Base-by-base conservation (phyloP, 2,888 invertebrate species). In the Beris morrisii region DNA sequence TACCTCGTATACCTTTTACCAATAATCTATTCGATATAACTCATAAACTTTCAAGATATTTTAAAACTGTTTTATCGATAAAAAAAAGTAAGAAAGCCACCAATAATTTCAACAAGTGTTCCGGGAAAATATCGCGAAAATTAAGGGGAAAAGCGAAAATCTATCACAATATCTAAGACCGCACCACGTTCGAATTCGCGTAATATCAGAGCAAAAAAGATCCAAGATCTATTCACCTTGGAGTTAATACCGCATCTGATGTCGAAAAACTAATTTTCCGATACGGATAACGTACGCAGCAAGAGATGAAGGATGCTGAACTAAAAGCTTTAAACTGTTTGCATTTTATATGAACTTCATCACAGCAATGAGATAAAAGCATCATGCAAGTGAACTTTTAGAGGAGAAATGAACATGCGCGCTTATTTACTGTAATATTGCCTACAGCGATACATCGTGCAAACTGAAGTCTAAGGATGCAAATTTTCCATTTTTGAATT, bases 91-190 rank as follows among this genome's bases (percentile, higher is more conserved):
- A 46, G 15, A 30, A 31, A 64, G 12, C 44, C 64, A 54, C 38
- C 43, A 0, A 30, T 31, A 54, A 55, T 65, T 56, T 50, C 67
- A 67, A 67, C 67, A 67, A 67, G 67, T 67, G 67, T 67, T 55
- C 52, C 30, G 43, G 56, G 30, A 61, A 54, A 55, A 55, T 46
- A 63, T 38, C 32, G 43, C 22, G 13, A 61, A n/a, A 67, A 56
- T 50, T 13, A 45, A n/a, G 12, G 28, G 15, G 3, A 57, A 43
- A 28, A 5, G 38, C 38, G 2, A 38, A 38, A 38, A 7, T 5
- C 38, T 38, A 9, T 9, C 9, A 7, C 38, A 38, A 38, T 38
- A 38, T 38, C 9, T 38, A 38, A 38, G 7, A 38, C 38, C 38
- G 38, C 38, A 38, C 38, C 38, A 38, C 32, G 32, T 32, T 32